These are phyloP conservation scores for Dynastes hyllus DNA, from an alignment of 2,888 invertebrate genomes.

Conservation along the genomic window DNA sequence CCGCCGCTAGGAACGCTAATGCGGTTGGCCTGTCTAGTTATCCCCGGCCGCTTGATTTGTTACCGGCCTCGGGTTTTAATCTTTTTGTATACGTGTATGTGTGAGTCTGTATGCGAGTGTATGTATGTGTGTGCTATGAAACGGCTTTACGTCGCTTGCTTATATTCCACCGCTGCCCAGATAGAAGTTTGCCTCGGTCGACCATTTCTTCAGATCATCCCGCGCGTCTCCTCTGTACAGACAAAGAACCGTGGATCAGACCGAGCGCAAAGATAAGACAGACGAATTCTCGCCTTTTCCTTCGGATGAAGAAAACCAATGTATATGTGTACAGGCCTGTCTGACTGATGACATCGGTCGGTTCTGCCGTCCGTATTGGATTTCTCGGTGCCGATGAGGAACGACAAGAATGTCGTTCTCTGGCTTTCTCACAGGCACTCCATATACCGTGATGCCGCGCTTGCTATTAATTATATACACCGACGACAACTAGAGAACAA, in stretches of 20 bases:
- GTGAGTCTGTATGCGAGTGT: conserved; percentile 17
- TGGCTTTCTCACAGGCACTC: conserved; percentile 57
- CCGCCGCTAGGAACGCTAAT: conserved; percentile 61
- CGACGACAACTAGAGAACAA: conserved; percentile 54
- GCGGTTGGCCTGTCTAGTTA: conserved; percentile 61
- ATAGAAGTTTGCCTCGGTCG: conserved; percentile 42
- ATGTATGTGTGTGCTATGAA: conserved; percentile 38
- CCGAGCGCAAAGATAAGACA: conserved; percentile 43
- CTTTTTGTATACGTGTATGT: conserved; percentile 54
- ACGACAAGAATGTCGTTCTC: conserved; percentile 55
- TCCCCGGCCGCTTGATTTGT: conserved; percentile 61
- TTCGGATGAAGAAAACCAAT: conserved; percentile 45
- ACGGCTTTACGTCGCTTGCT: conserved; percentile 40
- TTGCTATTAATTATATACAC: conserved; percentile 58
- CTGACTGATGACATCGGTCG: conserved; percentile 51
- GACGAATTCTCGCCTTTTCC: conserved; percentile 46
- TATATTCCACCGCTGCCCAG: conserved; percentile 43
- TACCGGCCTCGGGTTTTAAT: conserved; percentile 60
- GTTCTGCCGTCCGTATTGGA: conserved; percentile 48
- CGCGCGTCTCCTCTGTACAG: conserved; percentile 33
- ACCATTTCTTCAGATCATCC: conserved; percentile 40
- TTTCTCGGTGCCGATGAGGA: conserved; percentile 53
- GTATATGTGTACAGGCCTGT: conserved; percentile 39
- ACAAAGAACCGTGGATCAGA: conserved; percentile 49
- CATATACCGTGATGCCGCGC: conserved; percentile 49